A percentile compares a stretch with the other conserved stretches of the same genome.
Conservation (phyloP, 2,888 invertebrate genomes). For the Ophion obscuratus region DNA sequence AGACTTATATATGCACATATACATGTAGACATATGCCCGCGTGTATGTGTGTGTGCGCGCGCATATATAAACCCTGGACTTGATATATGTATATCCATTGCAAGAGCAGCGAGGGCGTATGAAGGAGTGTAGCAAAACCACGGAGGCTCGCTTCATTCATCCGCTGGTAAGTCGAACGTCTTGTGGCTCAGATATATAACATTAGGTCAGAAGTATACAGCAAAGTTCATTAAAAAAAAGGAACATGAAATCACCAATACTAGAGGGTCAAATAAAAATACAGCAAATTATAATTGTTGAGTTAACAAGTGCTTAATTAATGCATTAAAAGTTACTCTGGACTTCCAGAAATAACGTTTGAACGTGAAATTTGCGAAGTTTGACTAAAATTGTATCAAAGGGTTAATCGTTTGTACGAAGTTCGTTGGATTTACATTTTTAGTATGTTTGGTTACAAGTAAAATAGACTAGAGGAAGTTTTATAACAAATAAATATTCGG, state of each 20-base stretch:
- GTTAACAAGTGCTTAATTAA: too few species aligned
- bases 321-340: too few species aligned
- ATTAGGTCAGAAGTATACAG: conserved; percentile 25
- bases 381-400: too few species aligned
- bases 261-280: too few species aligned
- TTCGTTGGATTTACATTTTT: too few species aligned
- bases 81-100: conserved; percentile 5
- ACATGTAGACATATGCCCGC: neutral
- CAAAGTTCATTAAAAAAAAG: conserved; percentile 6
- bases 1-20: conserved; percentile 47
- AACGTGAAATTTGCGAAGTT: too few species aligned
- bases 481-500: too few species aligned
- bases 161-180: conserved; percentile 42
- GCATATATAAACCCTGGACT: neutral
- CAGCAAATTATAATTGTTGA: too few species aligned
- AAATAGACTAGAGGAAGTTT: too few species aligned
- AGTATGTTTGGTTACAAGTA: too few species aligned
- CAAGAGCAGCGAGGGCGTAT: conserved; percentile 56
- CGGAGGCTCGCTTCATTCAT: conserved; percentile 73
- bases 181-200: conserved; percentile 32
- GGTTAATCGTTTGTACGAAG: too few species aligned
- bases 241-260: neutral
- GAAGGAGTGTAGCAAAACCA: conserved; percentile 69
- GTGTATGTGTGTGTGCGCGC: neutral
- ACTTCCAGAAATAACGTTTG: too few species aligned